Percentiles rank a stretch among this genome's conserved stretches.
These are phyloP conservation scores for Morelia viridis DNA, from an alignment of 2,797 vertebrate genomes.

Conservation along the genomic window DNA sequence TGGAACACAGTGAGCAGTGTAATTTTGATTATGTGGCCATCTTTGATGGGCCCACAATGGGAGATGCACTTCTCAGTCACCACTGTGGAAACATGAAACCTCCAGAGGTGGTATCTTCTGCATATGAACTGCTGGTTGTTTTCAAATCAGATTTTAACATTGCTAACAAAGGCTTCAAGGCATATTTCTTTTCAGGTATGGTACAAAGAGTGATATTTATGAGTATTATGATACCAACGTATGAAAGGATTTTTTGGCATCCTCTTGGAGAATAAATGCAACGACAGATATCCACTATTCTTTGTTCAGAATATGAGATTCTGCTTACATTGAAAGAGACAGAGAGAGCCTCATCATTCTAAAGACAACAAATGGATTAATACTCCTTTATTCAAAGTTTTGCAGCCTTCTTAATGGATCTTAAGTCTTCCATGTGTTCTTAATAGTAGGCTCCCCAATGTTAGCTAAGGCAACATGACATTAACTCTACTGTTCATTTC, in stretches of 20 bases:
- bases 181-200: constrained; percentile 91
- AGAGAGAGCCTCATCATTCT: not conserved
- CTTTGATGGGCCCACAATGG: constrained; percentile 82
- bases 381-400: not conserved
- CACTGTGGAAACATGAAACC: constrained; percentile 85
- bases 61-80: constrained; percentile 78
- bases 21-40: constrained; percentile 91
- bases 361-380: not conserved
- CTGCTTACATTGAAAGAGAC: not conserved
- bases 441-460: not conserved
- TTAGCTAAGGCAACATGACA: not conserved
- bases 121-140: constrained; percentile 84
- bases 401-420: not conserved
- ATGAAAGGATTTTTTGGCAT: fast-evolving
- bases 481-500: not conserved
- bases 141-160: constrained; percentile 99
- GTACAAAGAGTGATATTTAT: not conserved
- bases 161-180: constrained; percentile 92
- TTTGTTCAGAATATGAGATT: not conserved
- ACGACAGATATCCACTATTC: not conserved
- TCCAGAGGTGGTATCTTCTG: constrained; percentile 78
- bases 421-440: not conserved
- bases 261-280: not conserved
- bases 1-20: constrained; percentile 90
- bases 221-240: not conserved